phyloP scores from a whole-genome alignment of 64 coral and sea anemone species.

The Stichodactyla mertensii region DNA sequence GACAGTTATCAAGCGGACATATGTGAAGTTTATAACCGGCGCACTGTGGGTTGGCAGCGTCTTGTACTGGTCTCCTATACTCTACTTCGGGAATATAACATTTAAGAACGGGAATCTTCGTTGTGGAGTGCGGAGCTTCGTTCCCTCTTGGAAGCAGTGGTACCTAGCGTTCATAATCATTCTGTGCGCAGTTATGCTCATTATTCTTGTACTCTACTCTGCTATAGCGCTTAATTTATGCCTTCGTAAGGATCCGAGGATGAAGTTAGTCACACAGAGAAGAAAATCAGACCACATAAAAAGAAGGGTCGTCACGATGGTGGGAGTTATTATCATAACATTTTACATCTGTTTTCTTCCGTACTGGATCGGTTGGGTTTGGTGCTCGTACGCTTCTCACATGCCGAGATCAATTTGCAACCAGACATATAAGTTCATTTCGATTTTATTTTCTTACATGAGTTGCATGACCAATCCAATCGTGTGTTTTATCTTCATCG shows the following conservation, averaged over 20 bases:
- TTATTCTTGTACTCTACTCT: constrained; percentile 43
- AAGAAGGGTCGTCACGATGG: constrained; percentile 44
- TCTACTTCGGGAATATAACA: constrained; percentile 33
- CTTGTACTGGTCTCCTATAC: constrained; percentile 50
- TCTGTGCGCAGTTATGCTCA: constrained; percentile 37
- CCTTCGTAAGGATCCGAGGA: constrained; percentile 22
- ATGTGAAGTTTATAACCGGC: constrained; percentile 32
- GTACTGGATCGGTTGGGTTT: constrained; percentile 69
- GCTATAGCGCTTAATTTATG: constrained; percentile 52
- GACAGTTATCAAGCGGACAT: constrained; percentile 34
- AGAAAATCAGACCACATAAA: constrained; percentile 39
- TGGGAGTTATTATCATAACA: constrained; percentile 37
- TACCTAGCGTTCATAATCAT: constrained; percentile 57
- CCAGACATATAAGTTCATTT: constrained; percentile 40
- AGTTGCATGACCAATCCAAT: constrained; percentile 64
- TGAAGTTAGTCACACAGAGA: neutral
- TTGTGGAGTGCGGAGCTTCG: constrained; percentile 40
- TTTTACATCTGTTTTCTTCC: constrained; percentile 73
- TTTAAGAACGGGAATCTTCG: neutral
- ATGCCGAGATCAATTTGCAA: constrained; percentile 2
- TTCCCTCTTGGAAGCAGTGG: constrained; percentile 18
- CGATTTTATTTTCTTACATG: constrained; percentile 51
- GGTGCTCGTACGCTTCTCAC: constrained; percentile 28
- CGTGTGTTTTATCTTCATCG: constrained; percentile 62
- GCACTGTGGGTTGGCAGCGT: constrained; percentile 40